Evolutionary conservation across 2,113 vertebrate genomes (phyloP), one percentile per base, ranked within the genome.

Genomic region (Alligator mississippiensis): DNA sequence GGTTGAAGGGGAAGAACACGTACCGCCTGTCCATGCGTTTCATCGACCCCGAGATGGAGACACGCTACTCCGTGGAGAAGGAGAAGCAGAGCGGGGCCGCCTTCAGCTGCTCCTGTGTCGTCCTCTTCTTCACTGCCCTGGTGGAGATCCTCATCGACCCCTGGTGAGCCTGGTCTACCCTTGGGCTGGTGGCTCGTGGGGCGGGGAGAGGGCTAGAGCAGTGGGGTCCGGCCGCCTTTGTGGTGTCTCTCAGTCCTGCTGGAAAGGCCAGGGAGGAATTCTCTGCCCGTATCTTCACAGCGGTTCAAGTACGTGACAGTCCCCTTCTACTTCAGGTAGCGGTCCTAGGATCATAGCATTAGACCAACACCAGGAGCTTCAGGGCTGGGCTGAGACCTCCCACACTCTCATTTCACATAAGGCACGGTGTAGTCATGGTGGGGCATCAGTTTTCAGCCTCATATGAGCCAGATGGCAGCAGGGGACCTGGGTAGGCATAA

Each of bases 91-190:
- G 99, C 0, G 99, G 99, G 0, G 98, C 98, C 0, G 99, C 99
- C 78, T 99, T 99, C 96, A 98, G 98, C 98, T 99, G 99, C 94
- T 99, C 98, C 95, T 98, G 99, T 4, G 98, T 99, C 0, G 98
- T 99, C 76, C 98, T 99, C 87, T 93, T 99, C 90, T 99, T 98
- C 92, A 98, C 98, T 0, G 98, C 99, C 21, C 94, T 98, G 59
- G 99, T 99, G 81, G 98, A 99, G 97, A 97, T 98, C 13, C 98
- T 99, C 86, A 98, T 99, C 1, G 99, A 99, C 92, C 99, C 99
- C 16, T 96, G 97, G 99, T 99, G 96, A 15, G 92, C 68, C 17
- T 16, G 4, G 8, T 21, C n/a, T 22, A 22, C 19, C 3, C 61
- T 55, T 9, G 27, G 30, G 55, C 62, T 24, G 8, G 28, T 17